These are phyloP conservation scores for Cotesia glomerata DNA, from an alignment of 1,140 invertebrate genomes.

Conservation along the genomic window DNA sequence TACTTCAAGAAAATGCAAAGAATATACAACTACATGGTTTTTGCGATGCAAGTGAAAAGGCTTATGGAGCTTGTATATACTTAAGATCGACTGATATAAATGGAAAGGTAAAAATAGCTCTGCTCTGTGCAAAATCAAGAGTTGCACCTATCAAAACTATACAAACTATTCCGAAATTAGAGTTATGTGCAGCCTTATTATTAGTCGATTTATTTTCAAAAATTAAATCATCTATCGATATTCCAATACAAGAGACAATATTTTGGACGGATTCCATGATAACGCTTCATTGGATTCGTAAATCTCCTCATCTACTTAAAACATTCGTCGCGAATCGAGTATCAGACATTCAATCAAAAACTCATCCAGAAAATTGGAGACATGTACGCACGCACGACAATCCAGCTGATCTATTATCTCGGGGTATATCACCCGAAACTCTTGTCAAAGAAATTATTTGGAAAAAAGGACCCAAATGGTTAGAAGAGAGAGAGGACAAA, in stretches of 20 bases:
- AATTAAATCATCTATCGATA: conserved; percentile 22
- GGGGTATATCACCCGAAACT: conserved; percentile 40
- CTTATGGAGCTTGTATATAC: conserved; percentile 57
- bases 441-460: conserved; percentile 44
- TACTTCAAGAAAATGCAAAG: conserved; percentile 42
- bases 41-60: conserved; percentile 48
- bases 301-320: conserved; percentile 24
- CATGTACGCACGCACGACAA: conserved; percentile 46
- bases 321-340: conserved; percentile 33
- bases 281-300: conserved; percentile 40
- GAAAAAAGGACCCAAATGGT: conserved; percentile 43
- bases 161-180: conserved; percentile 43
- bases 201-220: conserved; percentile 38
- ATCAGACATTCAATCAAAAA: conserved; percentile 41
- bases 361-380: conserved; percentile 40
- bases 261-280: conserved; percentile 41
- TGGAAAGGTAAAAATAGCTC: neutral
- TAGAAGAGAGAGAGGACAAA: neutral
- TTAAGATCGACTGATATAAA: conserved; percentile 28
- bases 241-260: conserved; percentile 5
- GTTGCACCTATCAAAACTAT: conserved; percentile 48
- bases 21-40: conserved; percentile 40
- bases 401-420: conserved; percentile 56
- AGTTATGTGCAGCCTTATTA: conserved; percentile 48
- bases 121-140: conserved; percentile 48